A percentile compares a stretch with the other conserved stretches of the same genome.
phyloP scores from a whole-genome alignment of 2,888 invertebrate species.

The Lycia hirtaria region DNA sequence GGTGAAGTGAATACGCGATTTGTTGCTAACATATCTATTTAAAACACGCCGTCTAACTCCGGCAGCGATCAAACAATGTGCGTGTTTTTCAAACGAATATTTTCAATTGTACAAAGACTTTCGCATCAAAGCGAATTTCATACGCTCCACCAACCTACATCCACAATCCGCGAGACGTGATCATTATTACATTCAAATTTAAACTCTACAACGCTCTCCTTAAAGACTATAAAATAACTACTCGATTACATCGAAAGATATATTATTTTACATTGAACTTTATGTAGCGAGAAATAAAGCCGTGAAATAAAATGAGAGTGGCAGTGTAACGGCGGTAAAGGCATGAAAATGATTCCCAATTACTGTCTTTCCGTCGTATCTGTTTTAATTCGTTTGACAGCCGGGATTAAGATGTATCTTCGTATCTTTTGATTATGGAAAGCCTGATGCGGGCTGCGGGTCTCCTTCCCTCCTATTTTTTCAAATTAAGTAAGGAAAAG shows the following conservation, averaged over 20 bases:
- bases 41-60: slow-evolving; percentile 15
- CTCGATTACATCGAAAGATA: background rate
- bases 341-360: slow-evolving; percentile 54
- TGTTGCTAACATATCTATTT: background rate
- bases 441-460: slow-evolving; percentile 28
- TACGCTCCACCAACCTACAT: slow-evolving; percentile 23
- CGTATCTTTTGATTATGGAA: slow-evolving; percentile 25
- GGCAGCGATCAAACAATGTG: slow-evolving; percentile 29
- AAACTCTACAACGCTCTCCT: slow-evolving; percentile 5
- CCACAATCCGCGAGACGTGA: slow-evolving; percentile 10
- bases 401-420: slow-evolving; percentile 26
- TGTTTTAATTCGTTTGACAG: slow-evolving; percentile 51
- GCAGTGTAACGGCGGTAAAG: slow-evolving; percentile 8
- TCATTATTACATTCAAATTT: background rate
- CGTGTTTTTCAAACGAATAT: slow-evolving; percentile 30
- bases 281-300: background rate
- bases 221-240: slow-evolving; percentile 3
- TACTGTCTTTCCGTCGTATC: slow-evolving; percentile 47
- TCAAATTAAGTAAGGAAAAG: slow-evolving; percentile 10
- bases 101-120: slow-evolving; percentile 32
- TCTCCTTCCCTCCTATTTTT: slow-evolving; percentile 14
- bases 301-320: background rate
- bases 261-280: slow-evolving; percentile 3
- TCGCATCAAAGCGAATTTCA: slow-evolving; percentile 30
- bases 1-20: background rate